phyloP scores from a whole-genome alignment of 2,113 vertebrate genomes.

The Alexandromys fortis region DNA sequence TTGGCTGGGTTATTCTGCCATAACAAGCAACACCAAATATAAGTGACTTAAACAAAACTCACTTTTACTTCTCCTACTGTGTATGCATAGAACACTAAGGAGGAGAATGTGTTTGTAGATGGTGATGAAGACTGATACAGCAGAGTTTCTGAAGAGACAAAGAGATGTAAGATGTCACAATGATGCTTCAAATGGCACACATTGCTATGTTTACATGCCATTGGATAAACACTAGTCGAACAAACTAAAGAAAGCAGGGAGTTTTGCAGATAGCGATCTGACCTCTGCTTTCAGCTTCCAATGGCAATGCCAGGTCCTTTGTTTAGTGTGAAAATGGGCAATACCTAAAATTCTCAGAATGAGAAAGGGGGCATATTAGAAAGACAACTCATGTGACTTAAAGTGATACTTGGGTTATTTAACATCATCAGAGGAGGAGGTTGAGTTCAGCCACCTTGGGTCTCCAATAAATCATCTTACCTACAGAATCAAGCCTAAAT shows the following conservation, averaged over 20 bases:
- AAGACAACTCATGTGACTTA: not conserved
- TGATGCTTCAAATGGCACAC: not conserved
- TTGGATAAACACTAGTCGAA: not conserved
- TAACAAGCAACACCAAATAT: not conserved
- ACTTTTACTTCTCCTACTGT: not conserved
- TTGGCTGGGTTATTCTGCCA: not conserved
- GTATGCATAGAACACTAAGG: not conserved
- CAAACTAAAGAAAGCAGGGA: not conserved
- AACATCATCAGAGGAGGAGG: not conserved
- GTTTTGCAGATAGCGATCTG: not conserved
- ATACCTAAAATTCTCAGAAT: not conserved
- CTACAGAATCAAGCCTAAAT: not conserved
- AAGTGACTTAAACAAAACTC: not conserved
- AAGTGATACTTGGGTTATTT: not conserved
- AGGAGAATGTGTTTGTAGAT: not conserved
- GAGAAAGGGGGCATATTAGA: not conserved
- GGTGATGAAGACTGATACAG: not conserved
- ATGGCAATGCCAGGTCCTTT: not conserved
- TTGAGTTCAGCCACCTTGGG: not conserved
- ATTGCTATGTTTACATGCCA: not conserved
- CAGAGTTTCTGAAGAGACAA: not conserved
- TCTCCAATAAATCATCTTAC: not conserved
- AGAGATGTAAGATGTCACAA: not conserved
- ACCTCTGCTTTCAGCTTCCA: not conserved
- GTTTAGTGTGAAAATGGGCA: not conserved